Conservation (phyloP, 1,140 invertebrate genomes). For the Gonioctena quinquepunctata region DNA sequence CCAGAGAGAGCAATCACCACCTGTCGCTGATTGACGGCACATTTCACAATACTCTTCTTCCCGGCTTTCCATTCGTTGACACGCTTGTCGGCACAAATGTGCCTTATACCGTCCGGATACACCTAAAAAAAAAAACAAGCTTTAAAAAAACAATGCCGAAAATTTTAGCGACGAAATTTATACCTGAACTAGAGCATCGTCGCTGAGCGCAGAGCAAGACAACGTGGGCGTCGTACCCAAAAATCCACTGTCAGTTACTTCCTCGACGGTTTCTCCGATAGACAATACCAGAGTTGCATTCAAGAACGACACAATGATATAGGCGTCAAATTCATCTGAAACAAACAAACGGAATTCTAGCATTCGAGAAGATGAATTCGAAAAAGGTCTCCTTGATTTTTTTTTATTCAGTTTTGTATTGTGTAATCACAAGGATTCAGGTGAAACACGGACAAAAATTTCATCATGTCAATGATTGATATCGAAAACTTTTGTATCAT, state of each 20-base stretch:
- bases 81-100: slow-evolving; percentile 95
- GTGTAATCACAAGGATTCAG: slow-evolving; percentile 49
- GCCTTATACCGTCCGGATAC: slow-evolving; percentile 98
- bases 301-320: slow-evolving; percentile 99
- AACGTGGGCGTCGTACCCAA: slow-evolving; percentile 97
- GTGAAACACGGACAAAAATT: slow-evolving; percentile 51
- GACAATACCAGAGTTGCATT: slow-evolving; percentile 99
- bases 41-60: slow-evolving; percentile 96
- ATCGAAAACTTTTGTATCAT: too few species aligned
- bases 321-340: slow-evolving; percentile 97
- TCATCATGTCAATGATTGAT: slow-evolving; percentile 46
- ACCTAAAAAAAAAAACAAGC: slow-evolving; percentile 65
- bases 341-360: slow-evolving; percentile 31
- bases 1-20: slow-evolving; percentile 97
- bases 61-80: slow-evolving; percentile 99
- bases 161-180: neutral
- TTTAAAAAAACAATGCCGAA: neutral
- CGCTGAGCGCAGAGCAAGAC: slow-evolving; percentile 94
- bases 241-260: slow-evolving; percentile 99
- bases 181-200: slow-evolving; percentile 96
- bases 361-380: slow-evolving; percentile 8
- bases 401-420: slow-evolving; percentile 34
- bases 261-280: slow-evolving; percentile 99
- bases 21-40: slow-evolving; percentile 98
- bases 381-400: too few species aligned